Percentiles rank a stretch among this genome's conserved stretches.
Conservation (phyloP, 2,797 vertebrate genomes). For the Amazona finschi region DNA sequence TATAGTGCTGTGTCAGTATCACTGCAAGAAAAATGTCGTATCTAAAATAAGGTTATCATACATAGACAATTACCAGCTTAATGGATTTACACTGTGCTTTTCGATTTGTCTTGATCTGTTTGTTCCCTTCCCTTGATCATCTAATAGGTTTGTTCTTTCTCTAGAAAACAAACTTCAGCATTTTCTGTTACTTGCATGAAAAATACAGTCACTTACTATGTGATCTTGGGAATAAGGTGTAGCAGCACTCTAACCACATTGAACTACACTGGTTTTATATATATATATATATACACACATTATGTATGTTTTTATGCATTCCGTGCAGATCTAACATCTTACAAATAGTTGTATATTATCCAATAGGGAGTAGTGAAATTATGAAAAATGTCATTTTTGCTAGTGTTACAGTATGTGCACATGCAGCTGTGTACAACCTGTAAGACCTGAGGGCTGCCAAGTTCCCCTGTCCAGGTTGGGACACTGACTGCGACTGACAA, state of each 20-base stretch:
- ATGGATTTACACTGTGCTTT: constrained; percentile 34
- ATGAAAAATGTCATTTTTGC: background rate
- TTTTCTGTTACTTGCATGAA: background rate
- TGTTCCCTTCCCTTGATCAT: constrained; percentile 7
- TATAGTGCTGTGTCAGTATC: constrained; percentile 36
- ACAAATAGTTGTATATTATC: background rate
- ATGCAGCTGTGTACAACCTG: background rate
- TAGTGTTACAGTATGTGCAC: background rate
- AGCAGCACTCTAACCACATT: background rate
- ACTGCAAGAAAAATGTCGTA: constrained; percentile 5
- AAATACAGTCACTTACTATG: background rate
- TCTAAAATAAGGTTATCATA: constrained; percentile 14
- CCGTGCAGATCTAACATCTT: background rate
- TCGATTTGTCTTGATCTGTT: background rate
- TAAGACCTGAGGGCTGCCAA: background rate
- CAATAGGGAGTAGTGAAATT: background rate
- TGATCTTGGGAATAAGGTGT: background rate
- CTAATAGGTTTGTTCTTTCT: background rate
- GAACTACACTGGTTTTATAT: background rate
- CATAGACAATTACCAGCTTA: constrained; percentile 9
- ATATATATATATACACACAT: background rate
- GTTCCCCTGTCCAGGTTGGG: background rate
- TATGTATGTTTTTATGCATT: background rate
- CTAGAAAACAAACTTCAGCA: background rate
- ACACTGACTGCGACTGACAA: background rate